Base-by-base conservation (phyloP, 2,888 invertebrate genomes). In the Cryptosula pallasiana region DNA sequence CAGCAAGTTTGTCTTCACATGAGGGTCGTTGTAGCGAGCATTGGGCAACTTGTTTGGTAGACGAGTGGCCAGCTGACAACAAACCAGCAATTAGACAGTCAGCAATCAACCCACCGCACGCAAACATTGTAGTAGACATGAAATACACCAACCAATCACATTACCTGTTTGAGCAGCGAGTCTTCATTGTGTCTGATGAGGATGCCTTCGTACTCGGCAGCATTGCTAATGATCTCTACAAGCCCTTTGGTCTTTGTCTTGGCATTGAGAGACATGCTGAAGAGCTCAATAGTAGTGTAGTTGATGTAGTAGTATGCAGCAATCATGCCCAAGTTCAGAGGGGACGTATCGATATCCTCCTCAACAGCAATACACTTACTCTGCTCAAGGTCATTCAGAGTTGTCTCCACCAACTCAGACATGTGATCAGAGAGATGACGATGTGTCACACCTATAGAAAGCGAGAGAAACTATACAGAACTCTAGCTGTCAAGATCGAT, bases 291-390 rank as follows among this genome's bases (percentile, higher is more conserved):
- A 0, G 99, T 99, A 0, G 97, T 96, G 80, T 99, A 99, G 85
- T 98, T 97, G 80, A 99, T 99, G 86, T 99, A 99, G 85, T 99
- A 99, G 86, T 99, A 99, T 0, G 98, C 96, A 0, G 99, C 98
- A 84, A 99, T 99, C 97, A 99, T 99, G 9, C 99, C 99, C 82
- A 99, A 87, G 88, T 99, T 99, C 45, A 99, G 88, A 0, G 99
- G 96, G 74, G 94, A 89, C 0, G 94, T 93, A 83, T 99, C 97
- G 91, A 99, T 94, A 78, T 99, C 98, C 77, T 99, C 98, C 83
- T 98, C 97, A 5, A 99, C 90, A 71, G 94, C 92, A 78, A 99
- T 96, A 84, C 99, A 99, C 83, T 96, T 96, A 0, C 95, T 94
- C 84, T 95, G 94, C 82, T 97, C 95, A 80, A 98, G 87, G 84